Conservation (phyloP, 2,888 invertebrate genomes). For the Trisateles emortualis region DNA sequence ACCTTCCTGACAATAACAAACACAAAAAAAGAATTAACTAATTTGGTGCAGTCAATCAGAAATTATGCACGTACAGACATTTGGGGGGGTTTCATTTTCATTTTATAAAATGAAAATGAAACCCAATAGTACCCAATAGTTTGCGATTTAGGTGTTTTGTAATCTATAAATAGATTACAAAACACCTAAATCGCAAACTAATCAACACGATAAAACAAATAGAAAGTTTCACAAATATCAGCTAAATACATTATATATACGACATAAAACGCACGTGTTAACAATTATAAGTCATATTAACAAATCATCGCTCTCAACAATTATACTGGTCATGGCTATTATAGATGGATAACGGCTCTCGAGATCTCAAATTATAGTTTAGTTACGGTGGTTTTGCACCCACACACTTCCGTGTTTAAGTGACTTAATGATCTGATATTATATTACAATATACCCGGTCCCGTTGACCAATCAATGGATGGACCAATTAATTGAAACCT, state of each 20-base stretch:
- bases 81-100: no score
- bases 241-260: slow-evolving; percentile 58
- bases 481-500: slow-evolving; percentile 63
- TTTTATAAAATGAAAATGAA: no score
- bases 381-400: slow-evolving; percentile 85
- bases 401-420: slow-evolving; percentile 84
- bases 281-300: slow-evolving; percentile 79
- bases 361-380: slow-evolving; percentile 84
- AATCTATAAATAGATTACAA: no score
- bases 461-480: slow-evolving; percentile 74
- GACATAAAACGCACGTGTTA: slow-evolving; percentile 78
- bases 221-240: slow-evolving; percentile 71
- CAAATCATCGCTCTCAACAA: slow-evolving; percentile 78
- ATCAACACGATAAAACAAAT: slow-evolving; percentile 47
- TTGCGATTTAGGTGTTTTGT: no score
- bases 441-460: slow-evolving; percentile 76
- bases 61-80: no score
- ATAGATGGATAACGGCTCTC: slow-evolving; percentile 72
- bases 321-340: slow-evolving; percentile 80
- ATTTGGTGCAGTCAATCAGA: no score
- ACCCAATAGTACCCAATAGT: no score
- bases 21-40: no score
- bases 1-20: no score
- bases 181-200: slow-evolving; percentile 16
- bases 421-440: slow-evolving; percentile 83